These are phyloP conservation scores for Drosophila hydei DNA, from an alignment of 1,140 invertebrate genomes.

Conservation along the genomic window DNA sequence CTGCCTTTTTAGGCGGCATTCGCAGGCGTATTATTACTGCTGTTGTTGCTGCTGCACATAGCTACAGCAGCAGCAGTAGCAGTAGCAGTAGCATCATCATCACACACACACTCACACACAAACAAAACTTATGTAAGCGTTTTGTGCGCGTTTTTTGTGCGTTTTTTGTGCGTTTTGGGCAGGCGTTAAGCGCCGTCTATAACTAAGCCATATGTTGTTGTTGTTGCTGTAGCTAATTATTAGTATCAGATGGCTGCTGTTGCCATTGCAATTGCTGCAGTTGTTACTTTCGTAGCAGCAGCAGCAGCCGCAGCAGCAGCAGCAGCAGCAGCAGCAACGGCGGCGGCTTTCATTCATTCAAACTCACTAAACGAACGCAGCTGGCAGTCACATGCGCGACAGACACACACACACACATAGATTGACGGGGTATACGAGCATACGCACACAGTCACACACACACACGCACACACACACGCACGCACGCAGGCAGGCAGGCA, in stretches of 20 bases:
- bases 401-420: conserved; percentile 24
- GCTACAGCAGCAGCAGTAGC: conserved; percentile 3
- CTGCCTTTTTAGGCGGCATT: background rate
- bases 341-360: conserved; percentile 25
- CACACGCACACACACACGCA: conserved; percentile 33
- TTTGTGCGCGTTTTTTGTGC: conserved; percentile 56
- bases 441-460: conserved; percentile 27
- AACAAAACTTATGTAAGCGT: conserved; percentile 66
- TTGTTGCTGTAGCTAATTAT: conserved; percentile 22
- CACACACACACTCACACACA: conserved; percentile 9
- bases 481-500: conserved; percentile 17
- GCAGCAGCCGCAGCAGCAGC: background rate
- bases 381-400: conserved; percentile 60
- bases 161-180: conserved; percentile 43
- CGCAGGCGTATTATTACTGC: conserved; percentile 11
- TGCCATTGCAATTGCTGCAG: conserved; percentile 14
- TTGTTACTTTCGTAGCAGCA: conserved; percentile 7
- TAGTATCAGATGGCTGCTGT: background rate
- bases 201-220: background rate
- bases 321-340: background rate
- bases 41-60: background rate
- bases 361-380: conserved; percentile 45
- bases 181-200: conserved; percentile 1
- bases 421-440: conserved; percentile 21
- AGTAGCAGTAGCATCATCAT: conserved; percentile 21